These are phyloP conservation scores for Ectropis grisescens DNA, from an alignment of 1,140 invertebrate genomes.

Conservation along the genomic window DNA sequence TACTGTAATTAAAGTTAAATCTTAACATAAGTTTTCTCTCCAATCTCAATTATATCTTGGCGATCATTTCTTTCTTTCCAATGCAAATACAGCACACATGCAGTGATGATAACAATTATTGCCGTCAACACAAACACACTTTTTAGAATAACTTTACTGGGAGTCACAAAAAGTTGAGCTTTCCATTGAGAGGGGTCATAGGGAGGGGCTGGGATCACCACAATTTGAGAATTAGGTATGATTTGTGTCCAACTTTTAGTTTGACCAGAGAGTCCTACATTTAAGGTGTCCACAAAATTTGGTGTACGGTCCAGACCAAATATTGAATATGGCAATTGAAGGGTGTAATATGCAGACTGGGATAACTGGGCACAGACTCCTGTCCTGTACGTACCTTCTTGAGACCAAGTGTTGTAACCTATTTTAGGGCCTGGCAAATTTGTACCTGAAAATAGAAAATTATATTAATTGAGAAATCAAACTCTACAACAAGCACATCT, in stretches of 20 bases:
- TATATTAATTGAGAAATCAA: conserved; percentile 6
- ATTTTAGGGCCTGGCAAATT: conserved; percentile 92
- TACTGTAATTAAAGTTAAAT: no score
- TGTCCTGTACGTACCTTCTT: conserved; percentile 81
- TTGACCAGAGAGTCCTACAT: conserved; percentile 82
- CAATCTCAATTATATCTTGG: conserved; percentile 81
- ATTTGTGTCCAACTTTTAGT: conserved; percentile 89
- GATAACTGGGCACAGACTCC: conserved; percentile 89
- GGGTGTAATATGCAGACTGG: conserved; percentile 91
- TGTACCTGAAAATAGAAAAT: conserved; percentile 74
- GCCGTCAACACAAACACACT: conserved; percentile 91
- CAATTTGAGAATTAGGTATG: conserved; percentile 97
- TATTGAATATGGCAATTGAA: conserved; percentile 94
- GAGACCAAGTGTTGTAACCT: conserved; percentile 87
- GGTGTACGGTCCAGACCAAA: conserved; percentile 97
- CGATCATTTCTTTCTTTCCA: conserved; percentile 96
- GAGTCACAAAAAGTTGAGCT: conserved; percentile 95
- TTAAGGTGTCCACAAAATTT: conserved; percentile 95
- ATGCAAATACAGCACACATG: conserved; percentile 90
- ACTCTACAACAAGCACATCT: conserved; percentile 4
- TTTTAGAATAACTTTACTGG: conserved; percentile 92
- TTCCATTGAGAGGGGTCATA: conserved; percentile 87
- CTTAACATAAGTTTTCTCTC: conserved; percentile 57
- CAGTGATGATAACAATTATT: conserved; percentile 87
- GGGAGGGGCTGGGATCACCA: conserved; percentile 91